Conservation (phyloP, 2,113 vertebrate genomes). For the Ameiurus melas region DNA sequence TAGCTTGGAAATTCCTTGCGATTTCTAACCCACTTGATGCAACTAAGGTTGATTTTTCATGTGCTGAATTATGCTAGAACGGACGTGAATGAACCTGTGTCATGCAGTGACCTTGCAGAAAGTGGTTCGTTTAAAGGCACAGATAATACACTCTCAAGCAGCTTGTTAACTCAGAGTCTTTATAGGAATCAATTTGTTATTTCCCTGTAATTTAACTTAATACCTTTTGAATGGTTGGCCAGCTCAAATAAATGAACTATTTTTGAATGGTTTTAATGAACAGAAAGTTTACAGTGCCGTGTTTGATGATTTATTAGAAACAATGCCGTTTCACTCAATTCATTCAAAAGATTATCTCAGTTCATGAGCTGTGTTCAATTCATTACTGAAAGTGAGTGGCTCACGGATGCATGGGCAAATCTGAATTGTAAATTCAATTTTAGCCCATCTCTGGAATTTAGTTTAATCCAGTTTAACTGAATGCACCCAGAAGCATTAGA, state of each 20-base stretch:
- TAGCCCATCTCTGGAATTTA: slow-evolving; percentile 28
- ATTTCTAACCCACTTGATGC: neutral
- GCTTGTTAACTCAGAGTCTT: neutral
- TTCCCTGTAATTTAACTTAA: neutral
- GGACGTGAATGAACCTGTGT: neutral
- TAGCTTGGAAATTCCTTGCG: neutral
- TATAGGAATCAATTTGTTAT: neutral
- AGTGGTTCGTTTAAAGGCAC: neutral
- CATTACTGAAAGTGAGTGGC: slow-evolving; percentile 11
- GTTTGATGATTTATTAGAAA: neutral
- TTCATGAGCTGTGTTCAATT: slow-evolving; percentile 27
- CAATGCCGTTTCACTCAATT: neutral
- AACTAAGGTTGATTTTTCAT: neutral
- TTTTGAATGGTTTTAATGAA: neutral
- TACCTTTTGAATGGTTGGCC: neutral
- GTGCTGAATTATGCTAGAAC: neutral
- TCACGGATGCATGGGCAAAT: neutral
- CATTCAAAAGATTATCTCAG: slow-evolving; percentile 19
- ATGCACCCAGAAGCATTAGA: slow-evolving; percentile 6
- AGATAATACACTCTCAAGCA: neutral
- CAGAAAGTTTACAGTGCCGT: neutral
- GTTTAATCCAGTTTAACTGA: slow-evolving; percentile 32
- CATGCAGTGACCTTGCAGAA: neutral
- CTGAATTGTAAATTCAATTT: slow-evolving; percentile 42
- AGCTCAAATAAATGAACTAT: neutral